phyloP scores from a whole-genome alignment of 2,113 vertebrate species.

The Gymnocephalus cernua region DNA sequence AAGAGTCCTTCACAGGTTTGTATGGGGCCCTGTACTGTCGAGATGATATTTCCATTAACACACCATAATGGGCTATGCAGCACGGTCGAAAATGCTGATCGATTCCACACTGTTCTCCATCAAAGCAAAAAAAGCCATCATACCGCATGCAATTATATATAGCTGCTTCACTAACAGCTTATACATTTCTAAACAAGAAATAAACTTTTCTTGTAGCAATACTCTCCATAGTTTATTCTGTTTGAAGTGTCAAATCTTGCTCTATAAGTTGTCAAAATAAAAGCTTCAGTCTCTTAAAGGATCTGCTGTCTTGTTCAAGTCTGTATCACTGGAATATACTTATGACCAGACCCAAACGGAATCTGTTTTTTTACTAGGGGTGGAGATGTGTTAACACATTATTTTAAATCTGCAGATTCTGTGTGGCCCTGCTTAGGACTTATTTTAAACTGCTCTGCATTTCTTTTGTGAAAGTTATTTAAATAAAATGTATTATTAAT shows the following conservation, averaged over 20 bases:
- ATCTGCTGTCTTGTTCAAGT: neutral
- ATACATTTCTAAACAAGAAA: constrained; percentile 28
- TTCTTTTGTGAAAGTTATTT: neutral
- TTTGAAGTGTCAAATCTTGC: constrained; percentile 6
- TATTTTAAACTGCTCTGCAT: neutral
- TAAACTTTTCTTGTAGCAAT: neutral
- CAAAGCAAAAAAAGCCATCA: constrained; percentile 23
- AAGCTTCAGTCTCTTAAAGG: neutral
- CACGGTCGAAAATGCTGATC: neutral
- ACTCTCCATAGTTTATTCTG: neutral
- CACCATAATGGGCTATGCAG: constrained; percentile 22
- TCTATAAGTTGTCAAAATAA: neutral
- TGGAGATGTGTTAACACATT: no score
- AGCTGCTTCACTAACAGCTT: neutral
- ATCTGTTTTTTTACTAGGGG: no score
- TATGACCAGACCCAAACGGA: neutral
- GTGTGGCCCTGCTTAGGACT: neutral
- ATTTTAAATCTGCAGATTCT: no score
- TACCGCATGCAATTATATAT: neutral
- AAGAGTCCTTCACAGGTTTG: constrained; percentile 23
- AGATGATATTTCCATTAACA: constrained; percentile 55
- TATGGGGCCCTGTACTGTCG: neutral
- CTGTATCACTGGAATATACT: neutral
- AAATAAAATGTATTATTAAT: neutral
- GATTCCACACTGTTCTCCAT: constrained; percentile 38